Evolutionary conservation across 1,140 invertebrate species (phyloP), one percentile per base, ranked within the genome.

Genomic region (Tetranychus urticae): DNA sequence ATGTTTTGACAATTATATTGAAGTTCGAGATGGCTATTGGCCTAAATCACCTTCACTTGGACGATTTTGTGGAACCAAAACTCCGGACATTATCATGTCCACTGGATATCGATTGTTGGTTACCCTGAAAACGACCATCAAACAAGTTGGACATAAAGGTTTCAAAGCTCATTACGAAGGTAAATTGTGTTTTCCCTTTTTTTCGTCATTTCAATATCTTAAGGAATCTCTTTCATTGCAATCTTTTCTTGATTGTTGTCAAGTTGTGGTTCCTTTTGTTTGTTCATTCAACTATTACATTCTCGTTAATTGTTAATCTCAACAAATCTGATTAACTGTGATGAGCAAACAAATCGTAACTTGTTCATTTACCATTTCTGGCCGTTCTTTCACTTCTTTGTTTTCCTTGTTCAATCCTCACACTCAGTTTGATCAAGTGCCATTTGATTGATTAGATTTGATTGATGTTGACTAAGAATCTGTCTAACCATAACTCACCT

Each of bases 11-110:
- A 88, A 94, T 70, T 97, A 88, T 73, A 75, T 96, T 12, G 90
- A 96, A 74, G 81, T 97, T 1, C 76, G 88, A 3, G 91, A 97
- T 70, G 91, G 91, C 0, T 92, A 94, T 71, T 93, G 87, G 84
- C 78, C 84, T 65, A 86, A 88, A 69, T 88, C 85, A 1, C 81
- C 82, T 23, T 75, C 86, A 50, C 72, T 89, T 61, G 82, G 80
- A 61, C 79, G 86, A 42, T 88, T 85, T 67, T 96, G 91, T 69
- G 90, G 90, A 1, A 35, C 82, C 7, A 80, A 80, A 64, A 77
- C 85, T 33, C 77, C 79, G 34, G 79, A 83, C 33, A 77, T 79
- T 0, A 78, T 90, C 10, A 77, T 82, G 2, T 87, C 86, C 0
- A 81, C 79, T 1, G 83, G 84, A 47, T 84, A 84, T 70, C 74